Base-by-base conservation (phyloP, 2,888 invertebrate species). In the Erpobdella octoculata region DNA sequence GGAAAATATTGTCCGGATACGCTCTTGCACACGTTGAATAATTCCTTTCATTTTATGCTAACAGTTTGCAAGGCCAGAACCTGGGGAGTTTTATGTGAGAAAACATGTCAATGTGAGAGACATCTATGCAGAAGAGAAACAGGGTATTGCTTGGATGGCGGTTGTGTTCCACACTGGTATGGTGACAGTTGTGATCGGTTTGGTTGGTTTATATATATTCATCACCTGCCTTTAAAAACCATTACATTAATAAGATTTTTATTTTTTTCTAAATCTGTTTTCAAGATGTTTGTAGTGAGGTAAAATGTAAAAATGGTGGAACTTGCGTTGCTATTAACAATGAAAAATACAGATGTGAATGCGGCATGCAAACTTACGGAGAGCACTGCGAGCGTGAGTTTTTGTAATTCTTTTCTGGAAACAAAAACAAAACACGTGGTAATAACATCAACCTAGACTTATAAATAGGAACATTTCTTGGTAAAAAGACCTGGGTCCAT, bases 141-240 rank as follows among this genome's bases (percentile, higher is more conserved):
- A 33, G 62, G 62, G n/a, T 28, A 28, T n/a, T 62, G 62, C 35
- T 35, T 62, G 35, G 33, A 8, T 4, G 62, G 62, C 2, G 21
- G n/a, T 15, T 62, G 62, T 9, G 28, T 33, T 28, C 31, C 12
- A 1, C 62, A 62, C 33, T 62, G 33, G 8, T 62, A n/a, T 18
- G 62, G 62, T 33, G n/a, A 62, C n/a, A 62, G 35, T 35, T 62
- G 62, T 18, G 62, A 62, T 31, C n/a, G n/a, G 31, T 62, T 28
- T 35, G 62, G 62, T 62, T 12, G 35, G 28, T n/a, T 53, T 15
- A 25, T 25, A 53, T 25, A 25, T 25, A 53, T 21, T 25, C 53
- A 12, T 53, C 53, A 5, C 28, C 21, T 53, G 3, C 53, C 21
- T n/a, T 53, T 53, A 53, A 53, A 25, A 1, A 12, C n/a, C 18